Evolutionary conservation across 2,797 vertebrate genomes (phyloP).

Genomic region (Otus scops): DNA sequence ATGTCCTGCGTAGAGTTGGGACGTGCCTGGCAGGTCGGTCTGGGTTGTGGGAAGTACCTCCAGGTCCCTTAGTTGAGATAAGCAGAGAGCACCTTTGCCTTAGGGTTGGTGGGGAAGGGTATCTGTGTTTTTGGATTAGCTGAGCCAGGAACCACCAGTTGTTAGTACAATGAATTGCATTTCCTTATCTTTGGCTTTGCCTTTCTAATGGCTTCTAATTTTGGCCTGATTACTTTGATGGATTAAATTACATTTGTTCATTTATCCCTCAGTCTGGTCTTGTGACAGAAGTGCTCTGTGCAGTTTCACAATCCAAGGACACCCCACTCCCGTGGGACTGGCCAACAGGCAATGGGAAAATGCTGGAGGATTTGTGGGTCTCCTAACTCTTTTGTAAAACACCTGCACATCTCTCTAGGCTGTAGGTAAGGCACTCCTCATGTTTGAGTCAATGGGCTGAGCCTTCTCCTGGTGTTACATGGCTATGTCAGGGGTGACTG

Average conservation of each 20-base stretch:
- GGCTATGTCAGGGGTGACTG: too few species aligned
- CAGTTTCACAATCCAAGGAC: background rate
- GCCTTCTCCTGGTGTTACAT: background rate
- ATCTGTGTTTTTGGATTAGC: background rate
- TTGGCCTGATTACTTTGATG: background rate
- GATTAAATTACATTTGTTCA: background rate
- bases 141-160: background rate
- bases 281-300: background rate
- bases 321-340: background rate
- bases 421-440: background rate
- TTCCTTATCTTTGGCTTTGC: background rate
- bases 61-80: background rate
- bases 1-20: accelerated
- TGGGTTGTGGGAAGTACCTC: background rate
- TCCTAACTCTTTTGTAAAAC: background rate
- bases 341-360: background rate
- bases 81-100: background rate
- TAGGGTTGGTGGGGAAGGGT: background rate
- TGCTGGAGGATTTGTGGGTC: background rate
- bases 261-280: background rate
- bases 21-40: background rate
- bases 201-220: background rate
- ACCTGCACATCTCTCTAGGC: background rate
- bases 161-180: background rate
- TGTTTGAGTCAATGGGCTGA: background rate